Conservation (phyloP, 2,113 vertebrate species). For the Syrrhaptes paradoxus region DNA sequence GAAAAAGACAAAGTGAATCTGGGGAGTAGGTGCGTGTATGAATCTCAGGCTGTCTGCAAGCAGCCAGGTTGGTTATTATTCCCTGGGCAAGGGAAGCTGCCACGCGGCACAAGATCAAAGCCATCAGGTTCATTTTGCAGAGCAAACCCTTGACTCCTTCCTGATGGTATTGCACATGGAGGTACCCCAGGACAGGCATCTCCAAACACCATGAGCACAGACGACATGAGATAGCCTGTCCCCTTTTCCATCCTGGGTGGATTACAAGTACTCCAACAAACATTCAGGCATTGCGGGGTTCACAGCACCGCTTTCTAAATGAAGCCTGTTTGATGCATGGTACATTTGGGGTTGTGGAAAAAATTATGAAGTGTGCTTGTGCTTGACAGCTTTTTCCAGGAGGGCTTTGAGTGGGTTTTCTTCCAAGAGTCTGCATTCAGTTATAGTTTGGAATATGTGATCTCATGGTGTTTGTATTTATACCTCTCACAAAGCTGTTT, state of each 20-base stretch:
- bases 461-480: slow-evolving; percentile 79
- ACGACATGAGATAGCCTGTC: not conserved
- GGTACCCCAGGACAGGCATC: not conserved
- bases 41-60: not conserved
- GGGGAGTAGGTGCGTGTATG: not conserved
- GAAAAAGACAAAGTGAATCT: not conserved
- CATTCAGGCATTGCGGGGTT: not conserved
- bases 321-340: slow-evolving; percentile 6
- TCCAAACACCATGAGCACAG: not conserved
- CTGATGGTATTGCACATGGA: not conserved
- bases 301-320: not conserved
- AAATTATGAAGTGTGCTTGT: slow-evolving; percentile 62
- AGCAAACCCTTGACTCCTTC: not conserved
- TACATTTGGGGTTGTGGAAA: slow-evolving; percentile 68
- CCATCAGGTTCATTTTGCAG: not conserved
- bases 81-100: not conserved
- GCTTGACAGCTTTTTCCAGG: slow-evolving; percentile 68
- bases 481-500: slow-evolving; percentile 59
- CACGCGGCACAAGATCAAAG: fast-evolving
- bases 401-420: slow-evolving; percentile 65
- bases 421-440: slow-evolving; percentile 76
- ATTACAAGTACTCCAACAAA: not conserved
- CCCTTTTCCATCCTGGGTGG: not conserved
- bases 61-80: not conserved
- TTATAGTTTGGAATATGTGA: slow-evolving; percentile 75